Conservation (phyloP, 2,888 invertebrate genomes). For the Caenorhabditis zanzibari region DNA sequence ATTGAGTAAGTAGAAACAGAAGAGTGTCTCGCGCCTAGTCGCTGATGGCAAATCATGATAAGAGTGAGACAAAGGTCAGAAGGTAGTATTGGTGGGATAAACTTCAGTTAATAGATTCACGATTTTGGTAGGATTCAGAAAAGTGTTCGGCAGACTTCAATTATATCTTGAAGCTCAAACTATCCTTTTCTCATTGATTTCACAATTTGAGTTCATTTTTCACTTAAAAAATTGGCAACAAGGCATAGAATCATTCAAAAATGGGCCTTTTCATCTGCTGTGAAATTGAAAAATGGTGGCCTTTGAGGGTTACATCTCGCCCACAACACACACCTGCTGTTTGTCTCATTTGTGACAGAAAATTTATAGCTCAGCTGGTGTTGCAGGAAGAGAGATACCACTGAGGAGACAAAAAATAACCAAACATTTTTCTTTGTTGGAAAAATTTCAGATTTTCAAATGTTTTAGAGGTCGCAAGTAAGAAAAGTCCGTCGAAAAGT, state of each 20-base stretch:
- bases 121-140: neutral
- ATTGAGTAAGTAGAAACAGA: constrained; percentile 35
- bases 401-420: too few relatives aligned
- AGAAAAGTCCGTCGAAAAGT: too few relatives aligned
- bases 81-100: constrained; percentile 6
- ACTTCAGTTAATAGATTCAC: neutral
- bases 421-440: constrained; percentile 15
- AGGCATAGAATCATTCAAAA: too few relatives aligned
- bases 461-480: neutral
- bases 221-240: too few relatives aligned
- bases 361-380: constrained; percentile 38
- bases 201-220: too few relatives aligned
- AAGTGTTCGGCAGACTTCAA: too few relatives aligned
- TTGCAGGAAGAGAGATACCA: neutral
- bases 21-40: constrained; percentile 7
- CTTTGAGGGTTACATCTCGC: neutral
- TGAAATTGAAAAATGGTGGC: neutral
- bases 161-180: too few relatives aligned
- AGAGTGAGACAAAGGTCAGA: constrained; percentile 32
- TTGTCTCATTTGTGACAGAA: constrained; percentile 31
- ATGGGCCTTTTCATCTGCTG: neutral
- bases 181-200: too few relatives aligned
- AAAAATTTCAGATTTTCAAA: neutral
- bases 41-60: constrained; percentile 58
- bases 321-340: constrained; percentile 19